Evolutionary conservation across 2,113 vertebrate genomes (phyloP).

Genomic region (Pelecanoides urinatrix): DNA sequence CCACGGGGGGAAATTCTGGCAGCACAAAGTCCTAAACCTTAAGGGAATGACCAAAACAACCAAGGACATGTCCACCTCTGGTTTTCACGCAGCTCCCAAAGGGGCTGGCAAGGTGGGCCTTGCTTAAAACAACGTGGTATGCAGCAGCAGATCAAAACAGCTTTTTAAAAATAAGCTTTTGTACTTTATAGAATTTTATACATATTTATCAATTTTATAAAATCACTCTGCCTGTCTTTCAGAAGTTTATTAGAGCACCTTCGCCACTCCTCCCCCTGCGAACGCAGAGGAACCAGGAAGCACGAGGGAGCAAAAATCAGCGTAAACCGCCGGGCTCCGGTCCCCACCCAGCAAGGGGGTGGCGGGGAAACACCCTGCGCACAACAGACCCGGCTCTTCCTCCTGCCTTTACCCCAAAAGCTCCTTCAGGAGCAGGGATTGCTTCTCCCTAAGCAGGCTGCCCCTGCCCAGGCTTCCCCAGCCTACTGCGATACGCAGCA

Average conservation of each 20-base stretch:
- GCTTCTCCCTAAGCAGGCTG: accelerated
- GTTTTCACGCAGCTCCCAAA: accelerated
- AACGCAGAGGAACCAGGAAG: not conserved
- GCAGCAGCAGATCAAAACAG: accelerated
- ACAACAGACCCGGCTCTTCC: accelerated
- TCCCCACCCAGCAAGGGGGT: not conserved
- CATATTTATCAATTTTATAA: not conserved
- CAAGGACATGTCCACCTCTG: accelerated
- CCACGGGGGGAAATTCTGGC: accelerated
- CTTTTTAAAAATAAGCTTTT: not conserved
- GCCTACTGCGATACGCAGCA: accelerated
- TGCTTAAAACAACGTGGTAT: accelerated
- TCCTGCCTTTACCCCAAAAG: not conserved
- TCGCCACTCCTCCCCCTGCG: not conserved
- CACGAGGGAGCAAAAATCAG: not conserved
- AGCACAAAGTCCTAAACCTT: not conserved
- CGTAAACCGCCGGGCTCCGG: accelerated
- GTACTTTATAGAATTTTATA: accelerated
- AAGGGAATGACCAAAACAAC: not conserved
- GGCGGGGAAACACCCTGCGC: not conserved
- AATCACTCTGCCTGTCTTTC: not conserved
- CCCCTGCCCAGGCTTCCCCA: accelerated
- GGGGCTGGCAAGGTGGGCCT: not conserved
- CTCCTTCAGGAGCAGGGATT: accelerated
- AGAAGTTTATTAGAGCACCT: accelerated